Evolutionary conservation across 2,113 vertebrate genomes (phyloP).

Genomic region (Megaleporinus macrocephalus): DNA sequence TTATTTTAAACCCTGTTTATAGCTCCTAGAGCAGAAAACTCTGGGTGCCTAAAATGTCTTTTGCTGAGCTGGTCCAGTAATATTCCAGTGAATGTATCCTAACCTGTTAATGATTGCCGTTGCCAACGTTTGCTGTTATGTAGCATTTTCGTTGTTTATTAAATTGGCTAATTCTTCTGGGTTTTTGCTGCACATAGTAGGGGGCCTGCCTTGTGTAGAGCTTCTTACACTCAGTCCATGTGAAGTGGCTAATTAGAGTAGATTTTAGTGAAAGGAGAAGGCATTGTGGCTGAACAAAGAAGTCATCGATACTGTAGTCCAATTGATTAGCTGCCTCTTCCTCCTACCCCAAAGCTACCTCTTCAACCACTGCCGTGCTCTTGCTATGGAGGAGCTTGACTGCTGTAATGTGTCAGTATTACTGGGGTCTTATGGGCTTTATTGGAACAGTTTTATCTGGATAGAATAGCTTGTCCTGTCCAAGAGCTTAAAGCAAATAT

Average conservation of each 20-base stretch:
- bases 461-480: background rate
- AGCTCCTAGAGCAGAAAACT: background rate
- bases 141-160: conserved; percentile 5
- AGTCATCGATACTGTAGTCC: conserved; percentile 35
- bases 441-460: background rate
- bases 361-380: conserved; percentile 4
- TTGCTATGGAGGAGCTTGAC: background rate
- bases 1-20: no score
- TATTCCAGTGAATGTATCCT: background rate
- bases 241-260: conserved; percentile 39
- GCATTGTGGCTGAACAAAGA: conserved; percentile 7
- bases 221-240: background rate
- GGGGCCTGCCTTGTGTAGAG: background rate
- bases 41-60: background rate
- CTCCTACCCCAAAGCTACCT: conserved; percentile 8
- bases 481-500: background rate
- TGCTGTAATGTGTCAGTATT: background rate
- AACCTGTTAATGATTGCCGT: background rate
- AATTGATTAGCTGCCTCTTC: conserved; percentile 37
- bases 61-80: background rate
- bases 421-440: background rate
- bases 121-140: background rate
- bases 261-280: conserved; percentile 12
- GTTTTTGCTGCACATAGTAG: conserved; percentile 12
- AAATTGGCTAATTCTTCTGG: background rate